Percentiles rank a stretch among this genome's conserved stretches.
Evolutionary conservation across 2,797 vertebrate genomes (phyloP).

Genomic region (Platyrinchus mystaceus): DNA sequence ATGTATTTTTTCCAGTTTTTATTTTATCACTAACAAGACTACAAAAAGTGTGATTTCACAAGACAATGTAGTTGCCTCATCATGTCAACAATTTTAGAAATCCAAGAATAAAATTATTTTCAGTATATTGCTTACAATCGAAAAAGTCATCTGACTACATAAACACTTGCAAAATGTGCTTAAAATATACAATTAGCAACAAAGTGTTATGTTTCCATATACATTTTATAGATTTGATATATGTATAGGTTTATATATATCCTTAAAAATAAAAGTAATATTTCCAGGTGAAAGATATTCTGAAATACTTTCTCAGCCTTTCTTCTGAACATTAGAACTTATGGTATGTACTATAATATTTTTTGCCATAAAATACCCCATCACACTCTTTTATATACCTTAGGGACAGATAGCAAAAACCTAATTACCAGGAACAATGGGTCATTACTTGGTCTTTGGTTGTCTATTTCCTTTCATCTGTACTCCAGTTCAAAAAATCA

Average conservation of each 20-base stretch:
- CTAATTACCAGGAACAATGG: slow-evolving; percentile 5
- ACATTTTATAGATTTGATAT: not conserved
- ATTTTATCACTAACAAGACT: not conserved
- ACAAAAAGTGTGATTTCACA: not conserved
- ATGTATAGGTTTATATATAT: not conserved
- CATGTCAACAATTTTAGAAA: not conserved
- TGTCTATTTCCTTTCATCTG: slow-evolving; percentile 1
- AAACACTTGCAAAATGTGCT: not conserved
- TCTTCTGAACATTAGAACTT: not conserved
- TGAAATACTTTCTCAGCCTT: not conserved
- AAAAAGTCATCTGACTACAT: not conserved
- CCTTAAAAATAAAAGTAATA: not conserved
- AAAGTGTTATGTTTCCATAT: not conserved
- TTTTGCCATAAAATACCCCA: not conserved
- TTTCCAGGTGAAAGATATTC: not conserved
- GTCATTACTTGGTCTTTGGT: not conserved
- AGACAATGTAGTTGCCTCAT: not conserved
- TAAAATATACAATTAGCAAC: not conserved
- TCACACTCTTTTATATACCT: not conserved
- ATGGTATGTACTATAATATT: not conserved
- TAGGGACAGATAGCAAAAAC: not conserved
- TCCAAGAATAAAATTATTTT: not conserved
- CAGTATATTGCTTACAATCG: not conserved
- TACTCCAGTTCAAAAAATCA: not conserved
- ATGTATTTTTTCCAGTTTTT: not conserved